A percentile compares a stretch with the other conserved stretches of the same genome.
Conservation (phyloP, 2,113 vertebrate genomes). For the Tetrao urogallus region DNA sequence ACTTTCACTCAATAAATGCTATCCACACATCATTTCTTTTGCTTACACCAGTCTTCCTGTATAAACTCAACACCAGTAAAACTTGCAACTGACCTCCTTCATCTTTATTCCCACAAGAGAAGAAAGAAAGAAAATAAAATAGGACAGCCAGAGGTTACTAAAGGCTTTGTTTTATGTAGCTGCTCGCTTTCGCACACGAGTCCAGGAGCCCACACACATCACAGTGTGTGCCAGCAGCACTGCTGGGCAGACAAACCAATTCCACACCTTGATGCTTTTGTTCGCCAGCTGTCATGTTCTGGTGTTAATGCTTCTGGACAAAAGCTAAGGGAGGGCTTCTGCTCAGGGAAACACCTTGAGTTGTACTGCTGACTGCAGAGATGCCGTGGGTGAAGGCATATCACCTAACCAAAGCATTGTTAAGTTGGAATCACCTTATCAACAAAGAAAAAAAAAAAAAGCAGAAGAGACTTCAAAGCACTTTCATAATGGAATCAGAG, state of each 20-base stretch:
- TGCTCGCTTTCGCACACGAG: background rate
- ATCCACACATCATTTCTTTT: background rate
- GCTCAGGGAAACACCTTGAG: background rate
- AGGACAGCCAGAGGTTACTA: background rate
- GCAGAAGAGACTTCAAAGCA: background rate
- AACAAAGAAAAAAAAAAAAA: background rate
- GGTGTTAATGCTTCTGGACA: background rate
- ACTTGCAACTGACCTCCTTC: background rate
- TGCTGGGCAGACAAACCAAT: too few relatives aligned
- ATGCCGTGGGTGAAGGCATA: background rate
- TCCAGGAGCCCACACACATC: too few relatives aligned
- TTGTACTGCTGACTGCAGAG: background rate
- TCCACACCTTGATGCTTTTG: background rate
- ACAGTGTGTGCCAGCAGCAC: too few relatives aligned
- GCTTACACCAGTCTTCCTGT: background rate
- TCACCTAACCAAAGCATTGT: background rate
- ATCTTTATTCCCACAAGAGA: background rate
- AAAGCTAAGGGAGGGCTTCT: background rate
- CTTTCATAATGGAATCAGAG: background rate
- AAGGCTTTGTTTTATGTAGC: background rate
- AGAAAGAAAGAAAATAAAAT: background rate
- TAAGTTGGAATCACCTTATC: background rate
- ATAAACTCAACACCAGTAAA: background rate
- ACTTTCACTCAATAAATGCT: background rate
- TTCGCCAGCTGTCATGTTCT: background rate